Evolutionary conservation across 1,140 invertebrate genomes (phyloP).

Genomic region (Pseudomyrmex sp.): DNA sequence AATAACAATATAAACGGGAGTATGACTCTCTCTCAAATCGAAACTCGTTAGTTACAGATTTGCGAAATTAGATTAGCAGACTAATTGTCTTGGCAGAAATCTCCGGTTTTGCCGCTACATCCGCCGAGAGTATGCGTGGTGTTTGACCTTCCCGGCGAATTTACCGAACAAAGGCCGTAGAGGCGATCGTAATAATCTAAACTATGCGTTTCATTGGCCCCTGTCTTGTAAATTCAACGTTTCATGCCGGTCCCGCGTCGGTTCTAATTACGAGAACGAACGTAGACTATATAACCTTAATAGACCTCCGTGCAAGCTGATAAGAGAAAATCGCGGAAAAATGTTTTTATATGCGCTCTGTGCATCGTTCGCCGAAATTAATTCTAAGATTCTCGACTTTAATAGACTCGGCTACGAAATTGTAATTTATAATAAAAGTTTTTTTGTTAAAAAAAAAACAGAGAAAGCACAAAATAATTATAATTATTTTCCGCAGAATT

Average conservation of each 20-base stretch:
- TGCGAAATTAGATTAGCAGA: conserved; percentile 69
- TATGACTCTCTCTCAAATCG: conserved; percentile 45
- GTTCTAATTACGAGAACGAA: conserved; percentile 64
- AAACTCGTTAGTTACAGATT: conserved; percentile 71
- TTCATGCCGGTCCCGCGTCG: conserved; percentile 23
- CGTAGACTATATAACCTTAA: conserved; percentile 42
- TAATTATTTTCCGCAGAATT: too few relatives aligned
- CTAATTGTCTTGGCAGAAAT: conserved; percentile 74
- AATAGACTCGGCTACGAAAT: not conserved
- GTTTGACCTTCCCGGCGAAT: conserved; percentile 30
- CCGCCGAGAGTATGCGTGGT: not conserved
- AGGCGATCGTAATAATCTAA: conserved; percentile 71
- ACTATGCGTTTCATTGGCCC: conserved; percentile 68
- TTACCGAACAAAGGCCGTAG: conserved; percentile 64
- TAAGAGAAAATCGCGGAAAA: conserved; percentile 33
- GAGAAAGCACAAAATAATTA: too few relatives aligned
- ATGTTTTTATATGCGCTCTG: not conserved
- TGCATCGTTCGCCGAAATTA: not conserved
- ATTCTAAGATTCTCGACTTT: conserved; percentile 1
- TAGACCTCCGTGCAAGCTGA: conserved; percentile 24
- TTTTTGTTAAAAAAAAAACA: not conserved
- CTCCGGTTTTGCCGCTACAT: conserved; percentile 61
- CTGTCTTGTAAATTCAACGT: conserved; percentile 67
- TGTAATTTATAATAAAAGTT: too few relatives aligned
- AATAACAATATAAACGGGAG: conserved; percentile 10